Base-by-base conservation (phyloP, 2,797 vertebrate species). In the Halcyon smyrnensis region DNA sequence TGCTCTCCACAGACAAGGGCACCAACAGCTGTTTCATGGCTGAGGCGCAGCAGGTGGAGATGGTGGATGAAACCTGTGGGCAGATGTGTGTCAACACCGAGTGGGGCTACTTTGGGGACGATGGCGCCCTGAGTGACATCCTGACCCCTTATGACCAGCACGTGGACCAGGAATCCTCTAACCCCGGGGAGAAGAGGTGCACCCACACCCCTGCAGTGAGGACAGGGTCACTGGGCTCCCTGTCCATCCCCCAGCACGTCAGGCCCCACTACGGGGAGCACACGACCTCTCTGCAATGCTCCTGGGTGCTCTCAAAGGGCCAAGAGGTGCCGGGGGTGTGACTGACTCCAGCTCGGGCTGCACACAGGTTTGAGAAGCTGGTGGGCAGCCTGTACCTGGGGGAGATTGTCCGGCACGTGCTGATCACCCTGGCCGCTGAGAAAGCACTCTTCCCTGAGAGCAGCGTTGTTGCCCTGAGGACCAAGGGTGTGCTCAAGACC, bases 11-110 rank as follows among this genome's bases (percentile, higher is more conserved):
- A 99, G 99, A 98, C 25, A 97, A 96, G 0, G 98, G 99, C 64
- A 99, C 98, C 89, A 99, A 99, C 27, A 98, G 98, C 3, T 99
- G 99, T 94, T 99, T 99, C 97, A 99, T 99, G 98, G 98, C 98
- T 10, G 98, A 99, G 91, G 98, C 98, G 0, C 83, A 32, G 67
- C 96, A 98, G 6, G 97, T 99, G 89, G 97, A 97, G n/a, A 88
- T 73, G 0, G 77, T 97, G 57, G 98, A 98, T 1, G 98, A 98
- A 43, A 96, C 97, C 80, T 97, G 95, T 0, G 98, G 98, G 2
- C 84, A 94, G 3, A 98, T 99, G 98, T 99, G 98, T 51, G 94
- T 99, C 94, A 99, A 98, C 96, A 97, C 98, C 0, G 98, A 99
- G 96, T 99, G 98, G 99, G 98, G 98, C 14, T 98, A 90, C 74